Evolutionary conservation across 35 echinoderm and acorn worm species (phyloP), one percentile per base, ranked within the genome.

Genomic region (Acanthaster planci): DNA sequence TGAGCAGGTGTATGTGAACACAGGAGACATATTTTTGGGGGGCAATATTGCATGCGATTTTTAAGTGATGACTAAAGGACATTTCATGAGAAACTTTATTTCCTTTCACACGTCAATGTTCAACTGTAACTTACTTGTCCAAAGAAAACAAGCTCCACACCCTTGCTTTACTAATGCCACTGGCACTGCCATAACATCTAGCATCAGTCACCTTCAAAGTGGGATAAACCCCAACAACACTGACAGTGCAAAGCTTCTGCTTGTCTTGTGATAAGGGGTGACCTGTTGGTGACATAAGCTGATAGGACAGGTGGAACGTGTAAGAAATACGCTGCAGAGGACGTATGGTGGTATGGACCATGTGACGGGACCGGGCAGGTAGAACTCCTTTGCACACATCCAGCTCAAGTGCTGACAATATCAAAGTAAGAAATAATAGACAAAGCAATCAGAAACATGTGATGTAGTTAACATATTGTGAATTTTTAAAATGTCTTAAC

Each of bases 91-190:
- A n/a, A n/a, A n/a, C n/a, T n/a, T n/a, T n/a, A n/a, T n/a, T n/a
- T n/a, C n/a, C n/a, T n/a, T n/a, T 55, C 10, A 55, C 10, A 55
- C 19, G 21, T 22, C 8, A 60, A 60, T 31, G 38, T 39, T 8
- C 27, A 79, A 23, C 38, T 39, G 21, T 38, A 22, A 88, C 91
- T 86, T 58, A 99, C 96, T 78, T 94, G 72, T 99, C 96, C 32
- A 99, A 82, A 0, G 96, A 99, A 30, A 99, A 94, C 34, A 99
- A 82, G 79, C 86, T 94, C 96, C 96, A 99, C 18, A 99, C 85
- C 31, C 96, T 94, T 14, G 92, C 92, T 80, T 99, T 99, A 57
- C 96, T 99, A 64, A 99, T 88, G 27, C 96, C 96, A 58, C 92
- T 91, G 14, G 96, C 96, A 60, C 96, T 99, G 2, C 96, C 96